Base-by-base conservation (phyloP, 1,140 invertebrate genomes). In the Zaprionus gabonicus region DNA sequence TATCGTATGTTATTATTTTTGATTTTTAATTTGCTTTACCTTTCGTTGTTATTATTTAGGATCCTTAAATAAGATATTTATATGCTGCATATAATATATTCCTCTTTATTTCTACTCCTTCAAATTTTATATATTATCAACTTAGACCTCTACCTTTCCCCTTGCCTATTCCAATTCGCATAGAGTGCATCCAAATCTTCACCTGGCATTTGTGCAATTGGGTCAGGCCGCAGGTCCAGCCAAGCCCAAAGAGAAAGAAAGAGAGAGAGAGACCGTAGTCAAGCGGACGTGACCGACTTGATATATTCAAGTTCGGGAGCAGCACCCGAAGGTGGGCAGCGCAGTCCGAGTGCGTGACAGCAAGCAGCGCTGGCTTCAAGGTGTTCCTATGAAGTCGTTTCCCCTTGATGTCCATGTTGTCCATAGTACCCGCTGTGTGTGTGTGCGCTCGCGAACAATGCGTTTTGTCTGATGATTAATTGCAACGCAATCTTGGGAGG, bases 401-500 rank as follows among this genome's bases (percentile, higher is more conserved):
- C 46, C 46, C 10, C 20, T 20, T 25, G 10, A 23, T 51, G 20
- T 51, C 46, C 46, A 49, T 49, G 44, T 55, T 71, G 31, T 49
- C 56, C 72, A 49, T 49, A 20, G 46, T 53, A 28, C 59, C 13
- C n/a, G 13, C 9, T 62, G 25, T 31, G 46, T 51, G 34, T 74
- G 67, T 63, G 71, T 28, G 67, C 41, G 41, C 7, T 34, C 70
- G 73, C 83, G 78, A 87, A 87, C 83, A 87, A 87, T 87, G 83
- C 84, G 83, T 87, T 87, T 87, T 88, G 83, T 88, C 71, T 77
- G 83, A 88, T 87, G 83, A 87, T 87, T 87, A 87, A 87, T 87
- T 87, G 84, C 83, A 87, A 78, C 84, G 81, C 83, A 87, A 87
- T 87, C 83, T 87, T 84, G 74, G 78, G 83, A 78, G 81, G 83